These are phyloP conservation scores for Anas platyrhynchos DNA, from an alignment of 2,113 vertebrate genomes.

Conservation along the genomic window DNA sequence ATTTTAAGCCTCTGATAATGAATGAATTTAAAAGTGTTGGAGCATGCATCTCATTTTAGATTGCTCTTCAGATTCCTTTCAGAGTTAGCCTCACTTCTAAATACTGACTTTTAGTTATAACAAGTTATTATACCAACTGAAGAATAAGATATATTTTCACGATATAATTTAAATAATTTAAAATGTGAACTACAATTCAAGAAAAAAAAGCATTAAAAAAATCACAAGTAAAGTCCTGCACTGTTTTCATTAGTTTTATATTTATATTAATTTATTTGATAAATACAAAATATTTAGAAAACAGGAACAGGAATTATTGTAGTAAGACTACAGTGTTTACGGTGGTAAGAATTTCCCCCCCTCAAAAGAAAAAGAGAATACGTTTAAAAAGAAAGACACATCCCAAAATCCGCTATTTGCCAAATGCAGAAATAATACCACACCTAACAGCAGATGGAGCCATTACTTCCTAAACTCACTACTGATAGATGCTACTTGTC, in stretches of 20 bases:
- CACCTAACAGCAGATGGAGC: constrained; percentile 57
- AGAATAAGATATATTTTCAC: not conserved
- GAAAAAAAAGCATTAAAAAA: not conserved
- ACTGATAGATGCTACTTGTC: constrained; percentile 29
- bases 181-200: not conserved
- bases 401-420: not conserved
- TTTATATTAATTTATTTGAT: no score
- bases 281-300: not conserved
- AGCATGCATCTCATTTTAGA: not conserved
- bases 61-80: not conserved
- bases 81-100: not conserved
- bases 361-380: not conserved
- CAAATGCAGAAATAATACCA: not conserved
- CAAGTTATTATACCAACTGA: not conserved
- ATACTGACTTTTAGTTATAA: not conserved
- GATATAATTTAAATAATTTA: not conserved
- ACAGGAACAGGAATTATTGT: not conserved
- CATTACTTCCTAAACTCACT: constrained; percentile 60
- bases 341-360: no score
- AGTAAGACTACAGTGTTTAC: not conserved
- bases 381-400: not conserved
- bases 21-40: not conserved
- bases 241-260: not conserved
- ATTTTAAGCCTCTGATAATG: not conserved
- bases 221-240: not conserved